Conservation (phyloP, 2,113 vertebrate genomes). For the Hylia prasina region DNA sequence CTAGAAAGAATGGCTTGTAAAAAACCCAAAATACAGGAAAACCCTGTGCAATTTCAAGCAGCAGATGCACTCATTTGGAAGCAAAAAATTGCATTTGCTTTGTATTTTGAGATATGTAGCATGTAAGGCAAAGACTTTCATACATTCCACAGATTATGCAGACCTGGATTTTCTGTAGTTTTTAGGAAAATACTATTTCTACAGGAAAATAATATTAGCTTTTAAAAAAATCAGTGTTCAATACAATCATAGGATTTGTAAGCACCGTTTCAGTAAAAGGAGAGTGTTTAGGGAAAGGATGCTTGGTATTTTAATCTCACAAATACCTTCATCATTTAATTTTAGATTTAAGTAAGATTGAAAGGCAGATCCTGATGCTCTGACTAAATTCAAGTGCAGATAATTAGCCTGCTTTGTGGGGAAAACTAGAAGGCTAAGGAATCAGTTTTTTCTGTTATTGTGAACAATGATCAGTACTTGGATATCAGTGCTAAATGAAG, state of each 20-base stretch:
- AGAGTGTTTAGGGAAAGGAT: background rate
- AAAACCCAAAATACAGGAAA: background rate
- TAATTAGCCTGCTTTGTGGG: background rate
- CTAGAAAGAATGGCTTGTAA: background rate
- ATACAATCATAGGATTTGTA: background rate
- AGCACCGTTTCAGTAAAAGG: background rate
- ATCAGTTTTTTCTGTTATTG: background rate
- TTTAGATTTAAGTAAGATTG: background rate
- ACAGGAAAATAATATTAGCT: background rate
- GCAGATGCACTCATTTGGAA: background rate
- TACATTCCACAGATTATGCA: background rate
- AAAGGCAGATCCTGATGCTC: background rate
- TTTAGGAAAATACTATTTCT: background rate
- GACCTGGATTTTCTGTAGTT: background rate
- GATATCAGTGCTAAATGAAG: background rate
- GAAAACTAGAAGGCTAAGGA: background rate
- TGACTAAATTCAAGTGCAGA: background rate
- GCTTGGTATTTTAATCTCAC: background rate
- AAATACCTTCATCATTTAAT: background rate
- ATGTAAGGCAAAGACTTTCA: background rate
- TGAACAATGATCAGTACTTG: background rate
- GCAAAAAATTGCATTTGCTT: background rate
- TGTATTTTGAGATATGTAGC: background rate
- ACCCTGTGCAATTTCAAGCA: background rate
- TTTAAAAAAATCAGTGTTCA: background rate